phyloP scores from a whole-genome alignment of 2,888 invertebrate genomes.

The Hecatera dysodea region DNA sequence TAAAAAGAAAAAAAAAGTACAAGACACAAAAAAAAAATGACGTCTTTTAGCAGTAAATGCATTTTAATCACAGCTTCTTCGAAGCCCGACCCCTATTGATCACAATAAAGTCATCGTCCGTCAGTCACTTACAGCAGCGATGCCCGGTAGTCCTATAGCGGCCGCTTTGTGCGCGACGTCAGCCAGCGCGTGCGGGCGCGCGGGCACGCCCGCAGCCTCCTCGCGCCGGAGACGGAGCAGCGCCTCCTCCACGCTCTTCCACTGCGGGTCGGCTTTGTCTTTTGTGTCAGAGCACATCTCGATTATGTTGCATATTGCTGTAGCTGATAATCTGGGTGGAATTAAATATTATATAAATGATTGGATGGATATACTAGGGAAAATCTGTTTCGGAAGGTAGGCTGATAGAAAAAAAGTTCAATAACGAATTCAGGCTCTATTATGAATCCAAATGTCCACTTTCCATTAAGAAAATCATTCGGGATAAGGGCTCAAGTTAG shows the following conservation, averaged over 20 bases:
- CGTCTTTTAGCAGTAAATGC: too few relatives aligned
- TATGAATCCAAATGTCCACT: too few relatives aligned
- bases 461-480: too few relatives aligned
- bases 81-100: too few relatives aligned
- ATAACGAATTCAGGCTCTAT: too few relatives aligned
- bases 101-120: neutral
- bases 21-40: too few relatives aligned
- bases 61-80: too few relatives aligned
- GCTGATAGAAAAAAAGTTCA: neutral
- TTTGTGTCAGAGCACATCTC: slow-evolving; percentile 78
- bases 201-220: slow-evolving; percentile 79
- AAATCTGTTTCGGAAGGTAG: too few relatives aligned
- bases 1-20: too few relatives aligned
- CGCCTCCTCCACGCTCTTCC: slow-evolving; percentile 76
- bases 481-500: too few relatives aligned
- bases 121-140: slow-evolving; percentile 80
- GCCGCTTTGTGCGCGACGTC: slow-evolving; percentile 78
- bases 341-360: too few relatives aligned
- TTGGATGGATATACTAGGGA: neutral
- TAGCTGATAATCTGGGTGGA: slow-evolving; percentile 80
- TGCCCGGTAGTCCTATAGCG: slow-evolving; percentile 73
- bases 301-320: slow-evolving; percentile 80
- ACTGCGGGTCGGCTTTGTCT: slow-evolving; percentile 73
- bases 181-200: slow-evolving; percentile 72
- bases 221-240: slow-evolving; percentile 73